These are phyloP conservation scores for Anguilla megastoma DNA, from an alignment of 2,797 vertebrate species.

Conservation along the genomic window DNA sequence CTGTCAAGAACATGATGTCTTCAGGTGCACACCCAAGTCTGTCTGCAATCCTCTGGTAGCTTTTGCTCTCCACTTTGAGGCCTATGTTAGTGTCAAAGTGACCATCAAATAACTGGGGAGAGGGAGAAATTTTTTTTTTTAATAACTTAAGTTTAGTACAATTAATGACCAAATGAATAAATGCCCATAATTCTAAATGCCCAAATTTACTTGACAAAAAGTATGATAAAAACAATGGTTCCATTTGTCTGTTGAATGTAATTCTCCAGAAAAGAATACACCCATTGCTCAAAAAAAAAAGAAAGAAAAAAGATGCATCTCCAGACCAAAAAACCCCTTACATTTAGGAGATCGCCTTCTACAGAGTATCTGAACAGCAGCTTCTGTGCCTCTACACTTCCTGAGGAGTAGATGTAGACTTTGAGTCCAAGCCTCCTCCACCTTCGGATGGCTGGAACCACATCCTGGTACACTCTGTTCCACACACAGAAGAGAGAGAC, in stretches of 20 bases:
- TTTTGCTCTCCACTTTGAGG: conserved; percentile 89
- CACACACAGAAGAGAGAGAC: conserved; percentile 7
- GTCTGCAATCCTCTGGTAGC: conserved; percentile 86
- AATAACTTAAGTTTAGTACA: background rate
- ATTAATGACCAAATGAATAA: background rate
- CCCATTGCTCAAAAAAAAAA: background rate
- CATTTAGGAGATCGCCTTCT: conserved; percentile 90
- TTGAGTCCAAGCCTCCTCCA: conserved; percentile 87
- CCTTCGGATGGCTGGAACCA: conserved; percentile 84
- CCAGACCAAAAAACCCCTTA: conserved; percentile 53
- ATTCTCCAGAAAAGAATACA: background rate
- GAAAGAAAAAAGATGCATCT: background rate
- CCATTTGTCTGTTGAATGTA: background rate
- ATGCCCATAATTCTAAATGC: background rate
- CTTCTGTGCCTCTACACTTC: conserved; percentile 94
- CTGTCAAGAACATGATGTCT: conserved; percentile 91
- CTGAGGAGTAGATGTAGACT: conserved; percentile 93
- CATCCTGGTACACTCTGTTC: conserved; percentile 87
- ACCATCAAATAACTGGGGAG: conserved; percentile 85
- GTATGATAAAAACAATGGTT: background rate
- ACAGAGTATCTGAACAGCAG: conserved; percentile 89
- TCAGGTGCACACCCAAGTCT: conserved; percentile 85
- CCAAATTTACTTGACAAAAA: background rate
- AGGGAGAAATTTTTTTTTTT: background rate
- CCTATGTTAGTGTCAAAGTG: conserved; percentile 96